A percentile compares a stretch with the other conserved stretches of the same genome.
Evolutionary conservation across 2,113 vertebrate species (phyloP).

Genomic region (Lonchura striata): DNA sequence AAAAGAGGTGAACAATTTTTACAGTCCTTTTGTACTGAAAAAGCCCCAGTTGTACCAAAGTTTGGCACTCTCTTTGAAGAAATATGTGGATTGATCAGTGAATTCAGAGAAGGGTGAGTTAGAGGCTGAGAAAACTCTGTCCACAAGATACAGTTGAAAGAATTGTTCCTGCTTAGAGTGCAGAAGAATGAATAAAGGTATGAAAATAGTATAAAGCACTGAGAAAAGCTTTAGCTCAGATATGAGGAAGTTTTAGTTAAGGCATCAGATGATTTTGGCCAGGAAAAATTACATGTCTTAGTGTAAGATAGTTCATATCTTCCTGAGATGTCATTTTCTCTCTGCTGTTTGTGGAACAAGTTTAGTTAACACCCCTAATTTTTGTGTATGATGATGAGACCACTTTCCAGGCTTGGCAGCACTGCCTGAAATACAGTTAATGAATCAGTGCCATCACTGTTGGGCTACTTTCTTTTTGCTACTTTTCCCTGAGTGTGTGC

Average conservation of each 20-base stretch:
- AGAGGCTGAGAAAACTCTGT: not conserved
- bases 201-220: not conserved
- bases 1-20: not conserved
- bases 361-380: not conserved
- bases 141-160: not conserved
- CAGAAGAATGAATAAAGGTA: not conserved
- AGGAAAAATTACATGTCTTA: not conserved
- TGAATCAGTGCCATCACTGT: not conserved
- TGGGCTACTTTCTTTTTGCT: not conserved
- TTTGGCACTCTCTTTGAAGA: not conserved
- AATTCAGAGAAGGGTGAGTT: not conserved
- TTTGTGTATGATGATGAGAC: not conserved
- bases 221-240: not conserved
- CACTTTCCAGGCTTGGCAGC: not conserved
- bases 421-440: not conserved
- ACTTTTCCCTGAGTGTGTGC: not conserved
- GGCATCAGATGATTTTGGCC: not conserved
- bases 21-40: not conserved
- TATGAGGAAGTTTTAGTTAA: not conserved
- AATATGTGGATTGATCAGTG: not conserved
- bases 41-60: not conserved
- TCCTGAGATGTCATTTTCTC: not conserved
- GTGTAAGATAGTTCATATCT: not conserved
- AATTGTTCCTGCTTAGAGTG: not conserved
- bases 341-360: not conserved